Conservation (phyloP, 1,140 invertebrate genomes). For the Spodoptera litura region DNA sequence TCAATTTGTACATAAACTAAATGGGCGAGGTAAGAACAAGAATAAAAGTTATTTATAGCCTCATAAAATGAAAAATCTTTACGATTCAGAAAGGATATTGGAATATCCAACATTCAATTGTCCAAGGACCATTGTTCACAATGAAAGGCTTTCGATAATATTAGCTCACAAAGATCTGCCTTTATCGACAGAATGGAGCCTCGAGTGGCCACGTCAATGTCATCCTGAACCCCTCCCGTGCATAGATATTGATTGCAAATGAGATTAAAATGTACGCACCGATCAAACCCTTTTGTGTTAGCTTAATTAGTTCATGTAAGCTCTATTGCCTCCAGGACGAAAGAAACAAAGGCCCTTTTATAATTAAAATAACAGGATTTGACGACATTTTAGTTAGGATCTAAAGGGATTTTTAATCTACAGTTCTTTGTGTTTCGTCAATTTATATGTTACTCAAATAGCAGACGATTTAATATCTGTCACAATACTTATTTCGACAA, state of each 20-base stretch:
- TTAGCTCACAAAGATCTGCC: slow-evolving; percentile 51
- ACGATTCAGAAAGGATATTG: slow-evolving; percentile 46
- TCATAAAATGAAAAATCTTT: slow-evolving; percentile 40
- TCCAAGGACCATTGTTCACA: slow-evolving; percentile 48
- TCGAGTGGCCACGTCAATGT: slow-evolving; percentile 50
- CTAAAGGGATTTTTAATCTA: too few relatives aligned
- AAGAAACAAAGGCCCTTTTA: slow-evolving; percentile 36
- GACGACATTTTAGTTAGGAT: not conserved
- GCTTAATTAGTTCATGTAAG: slow-evolving; percentile 48
- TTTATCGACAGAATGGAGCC: slow-evolving; percentile 39
- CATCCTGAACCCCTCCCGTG: slow-evolving; percentile 46
- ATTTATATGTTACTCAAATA: too few relatives aligned
- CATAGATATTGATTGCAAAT: slow-evolving; percentile 57
- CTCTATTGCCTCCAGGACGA: slow-evolving; percentile 21
- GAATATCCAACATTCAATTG: slow-evolving; percentile 50
- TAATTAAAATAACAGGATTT: slow-evolving; percentile 1
- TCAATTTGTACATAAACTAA: slow-evolving; percentile 5
- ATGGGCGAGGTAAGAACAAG: slow-evolving; percentile 26
- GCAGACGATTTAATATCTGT: too few relatives aligned
- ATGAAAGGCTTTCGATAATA: slow-evolving; percentile 51
- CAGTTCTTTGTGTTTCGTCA: too few relatives aligned
- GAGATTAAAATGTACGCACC: slow-evolving; percentile 53
- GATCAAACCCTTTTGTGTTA: slow-evolving; percentile 51
- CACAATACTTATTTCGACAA: too few relatives aligned
- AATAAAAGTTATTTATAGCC: slow-evolving; percentile 28